Evolutionary conservation across 2,797 vertebrate species (phyloP), one percentile per base, ranked within the genome.

Genomic region (Bovichtus diacanthus): DNA sequence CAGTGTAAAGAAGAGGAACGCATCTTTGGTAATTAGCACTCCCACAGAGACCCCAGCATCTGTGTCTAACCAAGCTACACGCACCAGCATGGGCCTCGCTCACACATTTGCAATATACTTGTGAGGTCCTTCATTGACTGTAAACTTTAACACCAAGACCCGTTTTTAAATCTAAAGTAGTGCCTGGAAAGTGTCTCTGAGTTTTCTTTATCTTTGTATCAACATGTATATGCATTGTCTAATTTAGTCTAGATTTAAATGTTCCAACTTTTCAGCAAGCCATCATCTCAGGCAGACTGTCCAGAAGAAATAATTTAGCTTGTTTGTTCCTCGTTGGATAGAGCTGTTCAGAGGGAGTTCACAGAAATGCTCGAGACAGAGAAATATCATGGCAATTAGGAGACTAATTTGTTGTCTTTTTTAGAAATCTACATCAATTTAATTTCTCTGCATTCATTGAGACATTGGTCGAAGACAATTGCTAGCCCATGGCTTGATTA

Each of bases 21-120:
- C 67, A 76, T 81, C 79, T 58, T 69, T 68, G 71, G 74, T 90
- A 89, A 91, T 92, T 83, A 84, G 88, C 75, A 76, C 85, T 83
- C 89, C 83, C 72, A 87, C 82, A n/a, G 78, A 80, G 84, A 84
- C 44, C 46, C 29, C 73, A 80, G 74, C 79, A 68, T 87, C 83
- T 64, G 71, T 70, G 82, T 61, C 63, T 51, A 43, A 82, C 43
- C 23, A 38, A 51, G 74, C 50, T 50, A 47, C 59, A 50, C 13
- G 4, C 38, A 51, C 36, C 63, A 51, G 50, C 56, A 31, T 7
- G 13, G 67, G 21, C 51, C 72, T 2, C 55, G 62, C 71, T 70
- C 61, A 58, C 19, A 55, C 58, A 49, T 59, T 41, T 5, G 11
- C 11, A 39, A 38, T 4, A 6, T 21, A 51, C 12, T 16, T 59